Evolutionary conservation across 2,888 invertebrate species (phyloP).

Genomic region (Seladonia tumulorum): DNA sequence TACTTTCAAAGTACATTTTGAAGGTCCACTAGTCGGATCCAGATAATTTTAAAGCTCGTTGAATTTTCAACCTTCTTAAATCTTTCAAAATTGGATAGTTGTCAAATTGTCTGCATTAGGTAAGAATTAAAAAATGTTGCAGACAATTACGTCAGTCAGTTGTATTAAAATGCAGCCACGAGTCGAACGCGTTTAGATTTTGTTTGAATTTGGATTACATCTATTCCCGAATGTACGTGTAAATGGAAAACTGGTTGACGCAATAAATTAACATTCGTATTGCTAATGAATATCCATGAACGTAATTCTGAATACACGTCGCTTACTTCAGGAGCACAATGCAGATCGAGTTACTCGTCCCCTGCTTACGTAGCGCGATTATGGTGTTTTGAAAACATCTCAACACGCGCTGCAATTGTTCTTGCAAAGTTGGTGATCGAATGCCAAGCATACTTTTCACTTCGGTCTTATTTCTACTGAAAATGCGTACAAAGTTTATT

Average conservation of each 20-base stretch:
- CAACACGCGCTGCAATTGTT: not conserved
- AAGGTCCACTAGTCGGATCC: not conserved
- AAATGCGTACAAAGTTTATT: not conserved
- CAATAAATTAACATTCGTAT: not conserved
- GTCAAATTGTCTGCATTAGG: too few relatives aligned
- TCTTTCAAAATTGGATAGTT: too few relatives aligned
- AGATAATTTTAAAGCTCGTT: too few relatives aligned
- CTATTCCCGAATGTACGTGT: not conserved
- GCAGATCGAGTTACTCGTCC: not conserved
- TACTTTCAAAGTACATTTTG: too few relatives aligned
- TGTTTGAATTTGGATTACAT: not conserved
- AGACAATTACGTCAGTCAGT: too few relatives aligned
- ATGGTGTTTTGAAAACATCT: not conserved
- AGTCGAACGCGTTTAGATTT: too few relatives aligned
- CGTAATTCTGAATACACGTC: conserved; percentile 3
- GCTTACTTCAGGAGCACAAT: not conserved
- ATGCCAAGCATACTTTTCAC: not conserved
- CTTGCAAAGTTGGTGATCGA: not conserved
- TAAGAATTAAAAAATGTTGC: too few relatives aligned
- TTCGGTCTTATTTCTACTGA: not conserved
- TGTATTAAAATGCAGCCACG: too few relatives aligned
- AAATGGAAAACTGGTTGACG: not conserved
- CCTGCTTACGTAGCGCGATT: not conserved
- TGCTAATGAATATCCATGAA: not conserved
- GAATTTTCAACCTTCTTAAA: too few relatives aligned